Evolutionary conservation across 1,140 invertebrate genomes (phyloP).

Genomic region (Drosophila littoralis): DNA sequence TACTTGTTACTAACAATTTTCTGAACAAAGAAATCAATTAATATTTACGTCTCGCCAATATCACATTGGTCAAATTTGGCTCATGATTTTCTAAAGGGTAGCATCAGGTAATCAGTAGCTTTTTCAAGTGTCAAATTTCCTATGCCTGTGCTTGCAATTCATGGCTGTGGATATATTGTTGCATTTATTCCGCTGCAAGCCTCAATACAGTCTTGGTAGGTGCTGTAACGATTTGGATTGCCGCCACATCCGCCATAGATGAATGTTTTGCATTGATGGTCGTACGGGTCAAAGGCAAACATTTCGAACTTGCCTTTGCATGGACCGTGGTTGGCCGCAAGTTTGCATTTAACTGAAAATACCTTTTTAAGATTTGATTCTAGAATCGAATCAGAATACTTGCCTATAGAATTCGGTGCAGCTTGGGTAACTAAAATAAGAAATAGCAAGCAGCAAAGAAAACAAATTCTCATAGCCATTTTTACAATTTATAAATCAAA

Average conservation of each 20-base stretch:
- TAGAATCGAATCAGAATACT: neutral
- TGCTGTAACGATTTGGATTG: constrained; percentile 53
- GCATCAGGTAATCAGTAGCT: neutral
- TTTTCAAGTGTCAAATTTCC: too few species aligned
- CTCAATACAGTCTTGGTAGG: constrained; percentile 4
- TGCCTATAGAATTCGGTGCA: constrained; percentile 6
- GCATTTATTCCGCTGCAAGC: constrained; percentile 13
- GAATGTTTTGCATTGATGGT: constrained; percentile 30
- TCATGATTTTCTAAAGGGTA: neutral
- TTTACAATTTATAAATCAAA: neutral
- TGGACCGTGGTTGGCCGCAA: constrained; percentile 35
- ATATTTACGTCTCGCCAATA: neutral
- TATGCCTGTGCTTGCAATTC: neutral
- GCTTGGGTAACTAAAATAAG: neutral
- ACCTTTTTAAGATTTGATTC: neutral
- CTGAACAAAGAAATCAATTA: too few species aligned
- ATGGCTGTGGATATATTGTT: neutral
- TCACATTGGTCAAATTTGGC: neutral
- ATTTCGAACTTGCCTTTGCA: constrained; percentile 23
- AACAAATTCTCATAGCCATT: neutral
- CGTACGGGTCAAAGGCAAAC: constrained; percentile 35
- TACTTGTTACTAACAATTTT: too few species aligned
- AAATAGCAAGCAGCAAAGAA: neutral
- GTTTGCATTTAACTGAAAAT: constrained; percentile 21
- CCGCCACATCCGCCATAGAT: constrained; percentile 49